Base-by-base conservation (phyloP, 2,797 vertebrate species). In the Aeoliscus strigatus region DNA sequence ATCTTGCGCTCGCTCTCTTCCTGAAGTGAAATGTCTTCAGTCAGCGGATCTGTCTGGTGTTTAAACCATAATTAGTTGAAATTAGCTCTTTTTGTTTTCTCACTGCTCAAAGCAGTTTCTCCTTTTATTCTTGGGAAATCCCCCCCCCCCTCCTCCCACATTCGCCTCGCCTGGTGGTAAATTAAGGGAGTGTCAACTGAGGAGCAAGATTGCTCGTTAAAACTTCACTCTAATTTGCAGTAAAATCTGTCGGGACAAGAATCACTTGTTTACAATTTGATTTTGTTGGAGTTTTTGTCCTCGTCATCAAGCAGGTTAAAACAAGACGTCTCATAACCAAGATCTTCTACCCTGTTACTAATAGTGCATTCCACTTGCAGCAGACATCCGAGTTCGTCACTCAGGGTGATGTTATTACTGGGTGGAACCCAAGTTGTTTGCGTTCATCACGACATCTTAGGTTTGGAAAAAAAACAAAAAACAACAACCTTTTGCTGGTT, bases 191-290 rank as follows among this genome's bases (percentile, higher is more conserved):
- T 52, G 60, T 54, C 66, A 64, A 62, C 64, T 27, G 51, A 72
- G 65, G 52, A 52, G 73, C 60, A 17, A 66, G 70, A 73, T 73
- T 58, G 51, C 80, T 81, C 57, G 68, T 82, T 81, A 78, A 77
- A 85, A 60, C 65, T 47, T 65, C 63, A 66, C 72, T 74, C 66
- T 81, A 65, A 82, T 85, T 83, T 80, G 63, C 75, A 39, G 73
- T 45, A 58, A 74, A 71, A 66, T 29, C 51, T 58, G 62, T 44
- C 52, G 52, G 56, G 66, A 72, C 53, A 42, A 74, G 70, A 68
- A 55, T 67, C 72, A 74, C 76, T 84, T 70, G 70, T 86, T 79
- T 82, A 77, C 76, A 10, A 18, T 40, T 39, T 39, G 51, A 28
- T 48, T 69, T 77, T 70, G 75, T 66, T 34, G 49, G 24, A 38